Base-by-base conservation (phyloP, 2,113 vertebrate species). In the Brachyistius frenatus region DNA sequence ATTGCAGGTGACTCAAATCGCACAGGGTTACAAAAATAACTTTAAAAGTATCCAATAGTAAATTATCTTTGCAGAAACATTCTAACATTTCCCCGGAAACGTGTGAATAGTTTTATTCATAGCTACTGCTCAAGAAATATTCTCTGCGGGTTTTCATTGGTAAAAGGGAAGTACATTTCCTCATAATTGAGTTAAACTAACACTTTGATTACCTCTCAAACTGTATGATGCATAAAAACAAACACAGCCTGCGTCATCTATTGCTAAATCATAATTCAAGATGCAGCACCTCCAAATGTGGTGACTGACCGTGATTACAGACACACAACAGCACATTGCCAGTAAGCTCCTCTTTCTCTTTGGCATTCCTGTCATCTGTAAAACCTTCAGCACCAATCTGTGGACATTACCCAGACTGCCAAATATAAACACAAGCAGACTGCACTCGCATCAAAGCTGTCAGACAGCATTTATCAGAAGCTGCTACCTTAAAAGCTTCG, bases 341-440 rank as follows among this genome's bases (percentile, higher is more conserved):
- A 66, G 72, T 66, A 64, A 85, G 78, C 61, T 50, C 55, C 15
- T 41, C 33, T 53, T 44, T 78, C 70, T 73, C 80, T 81, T 63
- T 77, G 82, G 78, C 23, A 78, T 83, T 66, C 61, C 78, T 85
- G 89, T 78, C 83, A 80, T 91, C 72, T 86, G 81, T 76, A 84
- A 87, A 87, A 52, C 80, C 84, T 84, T 87, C 90, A 75, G 47
- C 83, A 77, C 65, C 83, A 72, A 88, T 89, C 81, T 84, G 83
- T 32, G 63, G 86, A 90, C 89, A 77, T 85, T 86, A 81, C 61
- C 76, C 89, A 86, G 79, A 72, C 70, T 49, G 71, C 76, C 88
- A 82, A 84, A 85, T 80, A 84, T 89, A 90, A 89, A 90, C 85
- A 89, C 81, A 76, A 74, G 75, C 81, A 88, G 64, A 31, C 83